Percentiles rank a stretch among this genome's conserved stretches.
These are phyloP conservation scores for Fragum sueziense DNA, from an alignment of 2,888 invertebrate species.

Conservation along the genomic window DNA sequence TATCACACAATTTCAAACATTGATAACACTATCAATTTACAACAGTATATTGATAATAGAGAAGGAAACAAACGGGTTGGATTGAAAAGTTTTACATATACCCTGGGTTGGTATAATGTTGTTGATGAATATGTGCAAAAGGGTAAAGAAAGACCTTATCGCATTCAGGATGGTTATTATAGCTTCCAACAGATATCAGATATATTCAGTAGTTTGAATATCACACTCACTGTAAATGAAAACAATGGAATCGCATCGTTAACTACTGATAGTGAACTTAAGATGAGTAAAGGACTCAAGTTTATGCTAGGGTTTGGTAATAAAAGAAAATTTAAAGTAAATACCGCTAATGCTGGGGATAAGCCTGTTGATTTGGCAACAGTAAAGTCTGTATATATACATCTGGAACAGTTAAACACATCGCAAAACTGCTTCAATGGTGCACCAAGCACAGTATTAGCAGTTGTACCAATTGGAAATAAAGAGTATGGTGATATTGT, in stretches of 20 bases:
- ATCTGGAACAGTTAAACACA: slow-evolving; percentile 43
- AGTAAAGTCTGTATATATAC: slow-evolving; percentile 38
- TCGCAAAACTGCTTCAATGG: slow-evolving; percentile 32
- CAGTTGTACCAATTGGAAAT: slow-evolving; percentile 47
- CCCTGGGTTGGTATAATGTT: slow-evolving; percentile 46
- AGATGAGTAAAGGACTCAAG: slow-evolving; percentile 32
- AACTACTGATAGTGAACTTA: slow-evolving; percentile 26
- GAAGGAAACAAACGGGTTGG: slow-evolving; percentile 35
- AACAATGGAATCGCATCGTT: slow-evolving; percentile 37
- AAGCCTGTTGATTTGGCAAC: slow-evolving; percentile 41
- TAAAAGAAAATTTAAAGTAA: slow-evolving; percentile 30
- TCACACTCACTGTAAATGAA: slow-evolving; percentile 41
- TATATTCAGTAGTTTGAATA: slow-evolving; percentile 30
- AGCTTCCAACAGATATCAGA: slow-evolving; percentile 42
- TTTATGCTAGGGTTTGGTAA: slow-evolving; percentile 33
- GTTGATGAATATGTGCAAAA: slow-evolving; percentile 28
- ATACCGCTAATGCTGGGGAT: slow-evolving; percentile 31
- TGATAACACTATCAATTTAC: slow-evolving; percentile 36
- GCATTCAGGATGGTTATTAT: slow-evolving; percentile 35
- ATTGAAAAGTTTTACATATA: slow-evolving; percentile 41
- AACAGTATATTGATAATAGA: slow-evolving; percentile 49
- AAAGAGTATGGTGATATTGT: slow-evolving; percentile 46
- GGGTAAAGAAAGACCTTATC: slow-evolving; percentile 20
- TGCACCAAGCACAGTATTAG: slow-evolving; percentile 20
- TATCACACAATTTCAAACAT: slow-evolving; percentile 25